phyloP scores from a whole-genome alignment of 2,113 vertebrate genomes.

The Pachyramphus minor region DNA sequence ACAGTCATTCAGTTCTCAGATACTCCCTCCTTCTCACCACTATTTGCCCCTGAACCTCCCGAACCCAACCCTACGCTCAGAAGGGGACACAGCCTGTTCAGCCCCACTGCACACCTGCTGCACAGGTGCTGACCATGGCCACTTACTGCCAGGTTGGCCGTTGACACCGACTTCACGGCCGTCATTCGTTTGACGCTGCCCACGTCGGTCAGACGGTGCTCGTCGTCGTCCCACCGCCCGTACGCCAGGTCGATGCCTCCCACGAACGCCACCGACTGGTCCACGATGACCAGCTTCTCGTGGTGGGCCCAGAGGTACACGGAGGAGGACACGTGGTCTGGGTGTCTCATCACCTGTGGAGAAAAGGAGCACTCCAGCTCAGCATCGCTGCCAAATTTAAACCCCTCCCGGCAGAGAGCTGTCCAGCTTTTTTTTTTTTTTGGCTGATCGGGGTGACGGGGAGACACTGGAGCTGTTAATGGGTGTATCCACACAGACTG shows the following conservation, averaged over 20 bases:
- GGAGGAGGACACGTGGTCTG: conserved; percentile 90
- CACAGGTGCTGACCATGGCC: accelerated
- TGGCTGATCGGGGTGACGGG: neutral
- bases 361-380: neutral
- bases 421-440: neutral
- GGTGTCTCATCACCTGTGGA: conserved; percentile 93
- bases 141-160: conserved; percentile 43
- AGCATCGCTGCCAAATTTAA: accelerated
- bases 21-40: neutral
- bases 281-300: conserved; percentile 90
- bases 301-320: conserved; percentile 98
- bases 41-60: neutral
- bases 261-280: conserved; percentile 93
- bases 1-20: neutral
- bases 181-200: conserved; percentile 86
- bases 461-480: neutral
- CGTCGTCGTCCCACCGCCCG: conserved; percentile 91
- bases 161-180: conserved; percentile 5
- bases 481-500: neutral
- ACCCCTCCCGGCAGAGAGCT: neutral
- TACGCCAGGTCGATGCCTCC: conserved; percentile 95
- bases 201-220: conserved; percentile 90
- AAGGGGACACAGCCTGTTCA: accelerated
- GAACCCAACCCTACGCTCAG: neutral
- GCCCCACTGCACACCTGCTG: accelerated